Evolutionary conservation across 2,888 invertebrate genomes (phyloP), one percentile per base, ranked within the genome.

Genomic region (Nasonia oneida): DNA sequence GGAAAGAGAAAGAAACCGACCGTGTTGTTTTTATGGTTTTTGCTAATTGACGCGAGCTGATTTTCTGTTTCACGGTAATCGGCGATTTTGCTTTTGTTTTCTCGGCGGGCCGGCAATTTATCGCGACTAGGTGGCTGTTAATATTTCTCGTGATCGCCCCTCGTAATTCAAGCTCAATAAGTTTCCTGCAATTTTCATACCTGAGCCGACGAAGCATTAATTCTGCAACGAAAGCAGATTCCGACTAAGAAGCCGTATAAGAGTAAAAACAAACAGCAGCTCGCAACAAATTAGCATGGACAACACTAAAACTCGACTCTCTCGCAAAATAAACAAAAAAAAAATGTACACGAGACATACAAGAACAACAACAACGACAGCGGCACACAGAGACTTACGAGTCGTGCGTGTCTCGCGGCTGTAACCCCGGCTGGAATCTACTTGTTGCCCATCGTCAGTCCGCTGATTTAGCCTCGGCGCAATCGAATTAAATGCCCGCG

Each of bases 371-470:
- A 12, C 39, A 39, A 79, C 78, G n/a, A 81, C 70, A 37, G 70
- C 74, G 37, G 77, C 18, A 47, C 29, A 14, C 6, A 71, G 86
- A 88, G 88, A 88, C 89, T 88, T 88, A 92, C 90, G 90, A 89
- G 91, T 87, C 90, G 91, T 93, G 93, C 93, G 93, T 93, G 93
- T 91, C 90, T 89, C 89, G 89, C 85, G 92, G 93, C 91, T 92
- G 93, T 93, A 93, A 93, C 90, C 91, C 88, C 88, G 88, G 53
- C 79, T 89, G 90, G 91, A 90, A 90, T 91, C 92, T 91, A 91
- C 93, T 93, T 92, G 93, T 93, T 93, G 91, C 92, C 92, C 91
- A 91, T 92, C 92, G 90, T 91, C 89, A 90, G 90, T 86, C 87
- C 50, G 29, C 90, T 93, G 92, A 93, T 93, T 93, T 93, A 93